Percentiles rank a stretch among this genome's conserved stretches.
These are phyloP conservation scores for Sphyrna mokarran DNA, from an alignment of 2,113 vertebrate genomes.

Conservation along the genomic window DNA sequence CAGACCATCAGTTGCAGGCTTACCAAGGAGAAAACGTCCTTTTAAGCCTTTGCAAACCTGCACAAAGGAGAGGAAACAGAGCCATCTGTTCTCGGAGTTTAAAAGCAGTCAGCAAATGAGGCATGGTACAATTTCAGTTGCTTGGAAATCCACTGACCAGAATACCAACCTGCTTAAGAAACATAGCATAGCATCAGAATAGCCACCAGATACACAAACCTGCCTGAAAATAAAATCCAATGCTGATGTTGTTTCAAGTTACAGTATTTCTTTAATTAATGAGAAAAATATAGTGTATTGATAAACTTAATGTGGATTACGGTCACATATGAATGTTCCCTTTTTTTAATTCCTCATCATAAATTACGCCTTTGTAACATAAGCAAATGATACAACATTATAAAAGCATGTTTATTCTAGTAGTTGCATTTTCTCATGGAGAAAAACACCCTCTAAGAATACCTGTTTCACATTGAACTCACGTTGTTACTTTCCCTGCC, in stretches of 20 bases:
- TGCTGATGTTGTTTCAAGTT: not conserved
- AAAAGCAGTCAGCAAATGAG: not conserved
- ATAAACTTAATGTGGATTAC: not conserved
- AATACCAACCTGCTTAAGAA: not conserved
- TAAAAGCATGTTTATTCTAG: not conserved
- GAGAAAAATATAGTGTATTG: not conserved
- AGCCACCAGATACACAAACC: not conserved
- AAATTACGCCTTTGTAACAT: not conserved
- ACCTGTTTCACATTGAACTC: not conserved
- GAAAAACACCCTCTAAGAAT: not conserved
- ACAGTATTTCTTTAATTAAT: not conserved
- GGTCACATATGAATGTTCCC: not conserved
- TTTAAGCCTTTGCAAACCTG: not conserved
- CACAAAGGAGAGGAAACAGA: constrained; percentile 19
- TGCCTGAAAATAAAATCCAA: not conserved
- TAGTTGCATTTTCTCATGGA: not conserved
- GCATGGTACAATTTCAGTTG: not conserved
- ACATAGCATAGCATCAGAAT: not conserved
- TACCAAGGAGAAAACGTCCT: not conserved
- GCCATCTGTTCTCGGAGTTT: constrained; percentile 21
- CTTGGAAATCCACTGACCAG: not conserved
- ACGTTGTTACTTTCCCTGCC: not conserved
- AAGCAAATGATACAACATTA: not conserved
- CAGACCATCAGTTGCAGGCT: not conserved
- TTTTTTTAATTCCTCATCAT: not conserved